Evolutionary conservation across 2,888 invertebrate genomes (phyloP).

Genomic region (Thecocarcelia acutangulata): DNA sequence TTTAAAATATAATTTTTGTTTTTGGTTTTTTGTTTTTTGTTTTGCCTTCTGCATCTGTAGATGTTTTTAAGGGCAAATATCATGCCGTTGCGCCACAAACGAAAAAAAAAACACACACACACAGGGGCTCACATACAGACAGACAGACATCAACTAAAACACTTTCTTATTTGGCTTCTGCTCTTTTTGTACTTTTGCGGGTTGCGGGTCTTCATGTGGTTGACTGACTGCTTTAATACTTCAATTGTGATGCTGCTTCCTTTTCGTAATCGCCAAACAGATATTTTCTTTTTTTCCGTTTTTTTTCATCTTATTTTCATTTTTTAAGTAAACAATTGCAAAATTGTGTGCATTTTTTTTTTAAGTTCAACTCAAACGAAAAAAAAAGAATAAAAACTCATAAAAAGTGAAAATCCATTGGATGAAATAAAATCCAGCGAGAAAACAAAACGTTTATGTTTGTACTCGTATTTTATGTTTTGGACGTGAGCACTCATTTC

Average conservation of each 20-base stretch:
- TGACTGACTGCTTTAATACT: slow-evolving; percentile 61
- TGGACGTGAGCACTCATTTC: slow-evolving; percentile 68
- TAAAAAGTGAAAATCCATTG: slow-evolving; percentile 69
- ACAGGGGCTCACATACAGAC: slow-evolving; percentile 1
- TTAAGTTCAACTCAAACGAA: slow-evolving; percentile 12
- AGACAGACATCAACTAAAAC: slow-evolving; percentile 33
- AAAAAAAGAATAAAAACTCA: slow-evolving; percentile 33
- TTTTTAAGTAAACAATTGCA: slow-evolving; percentile 65
- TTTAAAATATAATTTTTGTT: not conserved
- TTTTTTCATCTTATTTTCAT: slow-evolving; percentile 31
- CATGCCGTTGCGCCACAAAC: slow-evolving; percentile 37
- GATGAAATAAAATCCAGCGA: slow-evolving; percentile 9
- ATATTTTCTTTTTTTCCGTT: slow-evolving; percentile 26
- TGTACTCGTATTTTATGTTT: slow-evolving; percentile 67
- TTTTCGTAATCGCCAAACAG: slow-evolving; percentile 49
- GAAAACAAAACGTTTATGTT: slow-evolving; percentile 66
- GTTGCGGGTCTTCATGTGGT: slow-evolving; percentile 44
- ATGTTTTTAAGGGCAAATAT: slow-evolving; percentile 60
- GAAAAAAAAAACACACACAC: not conserved
- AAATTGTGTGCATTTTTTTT: slow-evolving; percentile 64
- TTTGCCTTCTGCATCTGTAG: slow-evolving; percentile 1
- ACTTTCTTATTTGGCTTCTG: slow-evolving; percentile 67
- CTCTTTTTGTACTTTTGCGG: slow-evolving; percentile 51
- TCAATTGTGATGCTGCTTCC: slow-evolving; percentile 49
- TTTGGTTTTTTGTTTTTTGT: slow-evolving; percentile 24